Evolutionary conservation across 2,888 invertebrate species (phyloP), one percentile per base, ranked within the genome.

Genomic region (Eupithecia vulgata): DNA sequence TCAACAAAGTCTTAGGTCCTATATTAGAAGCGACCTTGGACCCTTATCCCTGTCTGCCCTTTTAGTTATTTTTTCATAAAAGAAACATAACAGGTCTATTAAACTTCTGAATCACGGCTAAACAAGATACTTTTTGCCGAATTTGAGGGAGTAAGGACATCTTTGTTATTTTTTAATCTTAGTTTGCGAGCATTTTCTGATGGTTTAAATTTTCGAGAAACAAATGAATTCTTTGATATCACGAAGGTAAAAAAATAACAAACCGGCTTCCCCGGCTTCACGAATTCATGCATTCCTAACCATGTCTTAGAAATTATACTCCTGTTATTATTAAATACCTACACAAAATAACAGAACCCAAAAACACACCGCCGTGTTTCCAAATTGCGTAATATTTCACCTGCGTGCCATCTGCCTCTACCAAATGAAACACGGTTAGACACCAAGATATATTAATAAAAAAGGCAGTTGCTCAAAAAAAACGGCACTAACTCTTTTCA

Each of bases 351-450:
- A 64, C 62, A 64, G 21, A 42, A 65, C 25, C 65, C 64, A 68
- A 70, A 72, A 67, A 68, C 72, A 72, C 73, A 68, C 73, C 72
- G 65, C 67, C 25, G 70, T 71, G 75, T 71, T 76, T 73, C 81
- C 82, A 86, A 86, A 88, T 87, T 86, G 85, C 82, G 80, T 79
- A 82, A 88, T 87, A 88, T 85, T 86, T 88, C 84, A 87, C 84
- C 84, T 85, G 84, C 78, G 85, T 79, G 82, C 79, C 89, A 87
- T 86, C 88, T 88, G 88, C 86, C 80, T 79, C 73, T 81, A 81
- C 80, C 81, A 84, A 86, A 87, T 87, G 85, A 87, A 86, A 86
- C 83, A 81, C 82, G 61, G 84, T 87, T 85, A 84, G 85, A 81
- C 80, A 81, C 81, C 68, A 71, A 67, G 71, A 74, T 74, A 71